Percentiles rank a stretch among this genome's conserved stretches.
phyloP scores from a whole-genome alignment of 30 jellyfish, hydroid and myxozoan genomes.

The Aurelia sp. region DNA sequence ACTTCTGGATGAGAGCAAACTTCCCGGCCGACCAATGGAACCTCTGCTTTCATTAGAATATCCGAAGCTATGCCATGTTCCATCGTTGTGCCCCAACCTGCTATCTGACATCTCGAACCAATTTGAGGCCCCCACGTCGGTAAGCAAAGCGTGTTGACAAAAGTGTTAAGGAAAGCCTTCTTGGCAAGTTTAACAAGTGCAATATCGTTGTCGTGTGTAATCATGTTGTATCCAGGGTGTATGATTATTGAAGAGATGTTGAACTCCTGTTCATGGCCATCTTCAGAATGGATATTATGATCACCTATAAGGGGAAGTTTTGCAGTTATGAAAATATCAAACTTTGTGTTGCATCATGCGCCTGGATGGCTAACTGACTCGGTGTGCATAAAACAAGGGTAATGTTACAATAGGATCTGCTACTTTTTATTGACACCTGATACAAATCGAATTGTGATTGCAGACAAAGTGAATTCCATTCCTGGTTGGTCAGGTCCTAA shows the following conservation, averaged over 20 bases:
- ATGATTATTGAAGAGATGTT: constrained; percentile 48
- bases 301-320: constrained; percentile 27
- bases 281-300: constrained; percentile 15
- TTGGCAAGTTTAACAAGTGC: constrained; percentile 63
- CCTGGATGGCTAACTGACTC: too few species aligned
- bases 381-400: too few species aligned
- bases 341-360: too few species aligned
- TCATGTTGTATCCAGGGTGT: constrained; percentile 60
- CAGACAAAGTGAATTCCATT: too few species aligned
- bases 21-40: constrained; percentile 50
- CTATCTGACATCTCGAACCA: constrained; percentile 66
- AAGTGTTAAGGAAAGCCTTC: constrained; percentile 41
- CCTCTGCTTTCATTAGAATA: constrained; percentile 70
- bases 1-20: constrained; percentile 62
- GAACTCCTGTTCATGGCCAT: constrained; percentile 65
- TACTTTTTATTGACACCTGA: too few species aligned
- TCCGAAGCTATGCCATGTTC: constrained; percentile 66
- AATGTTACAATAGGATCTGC: too few species aligned
- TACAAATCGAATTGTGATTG: too few species aligned
- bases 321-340: not conserved
- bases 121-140: constrained; percentile 46
- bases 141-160: constrained; percentile 71
- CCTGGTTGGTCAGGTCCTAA: too few species aligned
- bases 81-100: constrained; percentile 94
- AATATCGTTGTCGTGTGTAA: constrained; percentile 79